Conservation (phyloP, 2,113 vertebrate genomes). For the Dicaeum eximium region DNA sequence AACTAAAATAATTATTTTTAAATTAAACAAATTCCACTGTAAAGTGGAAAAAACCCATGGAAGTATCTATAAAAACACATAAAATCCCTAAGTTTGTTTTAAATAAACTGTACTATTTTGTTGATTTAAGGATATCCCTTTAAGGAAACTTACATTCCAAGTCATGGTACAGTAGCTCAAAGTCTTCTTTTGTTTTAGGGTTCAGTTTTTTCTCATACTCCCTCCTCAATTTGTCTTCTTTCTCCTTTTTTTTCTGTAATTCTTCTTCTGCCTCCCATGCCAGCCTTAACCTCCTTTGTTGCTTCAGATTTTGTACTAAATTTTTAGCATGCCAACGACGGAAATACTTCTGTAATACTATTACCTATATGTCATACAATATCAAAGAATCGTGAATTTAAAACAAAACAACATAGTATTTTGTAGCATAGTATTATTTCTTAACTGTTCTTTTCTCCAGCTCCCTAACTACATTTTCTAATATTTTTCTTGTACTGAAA, state of each 20-base stretch:
- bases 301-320: constrained; percentile 69
- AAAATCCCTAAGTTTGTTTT: neutral
- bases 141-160: constrained; percentile 80
- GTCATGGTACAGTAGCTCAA: constrained; percentile 84
- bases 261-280: constrained; percentile 77
- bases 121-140: neutral
- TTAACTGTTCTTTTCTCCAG: neutral
- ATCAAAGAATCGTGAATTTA: neutral
- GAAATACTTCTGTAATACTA: constrained; percentile 80
- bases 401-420: neutral
- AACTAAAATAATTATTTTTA: neutral
- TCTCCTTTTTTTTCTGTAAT: constrained; percentile 70
- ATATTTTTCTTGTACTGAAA: neutral
- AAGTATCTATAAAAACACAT: neutral
- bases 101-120: neutral
- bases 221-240: constrained; percentile 71
- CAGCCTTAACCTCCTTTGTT: constrained; percentile 66
- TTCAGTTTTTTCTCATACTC: constrained; percentile 78
- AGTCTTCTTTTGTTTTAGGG: constrained; percentile 84
- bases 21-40: neutral
- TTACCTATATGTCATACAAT: constrained; percentile 69
- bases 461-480: neutral
- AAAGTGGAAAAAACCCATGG: neutral
- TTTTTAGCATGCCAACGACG: constrained; percentile 81
- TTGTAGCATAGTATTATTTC: neutral